phyloP scores from a whole-genome alignment of 2,888 invertebrate species.

The Macrosoma leucophasiata region DNA sequence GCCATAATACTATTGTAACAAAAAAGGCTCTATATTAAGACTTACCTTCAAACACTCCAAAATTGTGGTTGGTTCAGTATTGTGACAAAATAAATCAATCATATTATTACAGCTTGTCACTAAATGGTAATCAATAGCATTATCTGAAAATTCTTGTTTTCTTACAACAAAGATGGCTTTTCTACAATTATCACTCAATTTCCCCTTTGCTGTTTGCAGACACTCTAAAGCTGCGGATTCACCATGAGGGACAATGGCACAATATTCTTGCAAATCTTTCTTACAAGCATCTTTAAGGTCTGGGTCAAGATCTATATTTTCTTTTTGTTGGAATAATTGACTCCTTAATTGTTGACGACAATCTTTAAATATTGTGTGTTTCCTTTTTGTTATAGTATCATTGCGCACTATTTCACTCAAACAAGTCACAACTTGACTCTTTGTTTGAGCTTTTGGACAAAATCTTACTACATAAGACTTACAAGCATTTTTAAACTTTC shows the following conservation, averaged over 20 bases:
- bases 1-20: no score
- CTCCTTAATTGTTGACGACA: slow-evolving; percentile 94
- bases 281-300: slow-evolving; percentile 88
- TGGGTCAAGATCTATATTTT: slow-evolving; percentile 91
- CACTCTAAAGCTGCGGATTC: slow-evolving; percentile 88
- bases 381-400: slow-evolving; percentile 85
- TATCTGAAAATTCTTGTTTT: slow-evolving; percentile 89
- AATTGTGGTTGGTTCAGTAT: slow-evolving; percentile 80
- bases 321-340: slow-evolving; percentile 93
- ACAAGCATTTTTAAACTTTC: slow-evolving; percentile 96
- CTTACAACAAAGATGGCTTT: slow-evolving; percentile 89
- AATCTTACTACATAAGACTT: slow-evolving; percentile 84
- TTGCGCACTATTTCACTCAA: slow-evolving; percentile 93
- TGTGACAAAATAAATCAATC: slow-evolving; percentile 89
- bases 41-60: slow-evolving; percentile 86
- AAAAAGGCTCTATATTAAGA: no score
- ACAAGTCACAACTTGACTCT: slow-evolving; percentile 87
- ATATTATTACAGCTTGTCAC: slow-evolving; percentile 89
- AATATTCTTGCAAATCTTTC: slow-evolving; percentile 84
- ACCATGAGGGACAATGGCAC: slow-evolving; percentile 80
- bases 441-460: slow-evolving; percentile 82
- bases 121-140: slow-evolving; percentile 90
- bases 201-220: slow-evolving; percentile 78
- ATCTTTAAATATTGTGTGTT: slow-evolving; percentile 88
- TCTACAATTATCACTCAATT: slow-evolving; percentile 82